phyloP scores from a whole-genome alignment of 2,797 vertebrate genomes.

The Spinibarbus caldwelli region DNA sequence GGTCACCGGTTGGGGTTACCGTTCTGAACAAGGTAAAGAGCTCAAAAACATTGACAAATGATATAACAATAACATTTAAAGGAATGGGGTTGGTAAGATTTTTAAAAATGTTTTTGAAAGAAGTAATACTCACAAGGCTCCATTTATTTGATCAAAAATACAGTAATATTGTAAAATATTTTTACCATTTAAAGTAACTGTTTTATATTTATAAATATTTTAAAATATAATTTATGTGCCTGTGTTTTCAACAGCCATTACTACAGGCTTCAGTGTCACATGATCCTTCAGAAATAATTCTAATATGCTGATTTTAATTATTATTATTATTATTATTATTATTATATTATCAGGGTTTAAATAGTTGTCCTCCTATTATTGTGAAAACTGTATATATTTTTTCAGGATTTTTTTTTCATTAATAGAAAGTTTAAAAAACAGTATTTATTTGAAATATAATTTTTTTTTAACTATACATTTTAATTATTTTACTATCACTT shows the following conservation, averaged over 20 bases:
- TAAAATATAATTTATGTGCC: background rate
- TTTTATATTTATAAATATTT: background rate
- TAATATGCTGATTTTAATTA: background rate
- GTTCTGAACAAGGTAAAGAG: constrained; percentile 83
- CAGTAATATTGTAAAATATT: background rate
- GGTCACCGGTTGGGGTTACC: constrained; percentile 95
- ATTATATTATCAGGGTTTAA: too few species aligned
- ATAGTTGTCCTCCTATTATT: background rate
- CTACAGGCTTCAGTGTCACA: background rate
- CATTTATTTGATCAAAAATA: background rate
- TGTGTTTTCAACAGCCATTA: background rate
- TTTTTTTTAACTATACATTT: too few species aligned
- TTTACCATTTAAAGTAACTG: background rate
- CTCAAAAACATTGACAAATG: background rate
- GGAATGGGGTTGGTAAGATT: background rate
- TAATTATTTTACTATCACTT: too few species aligned
- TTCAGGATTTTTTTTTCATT: too few species aligned
- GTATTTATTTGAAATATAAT: too few species aligned
- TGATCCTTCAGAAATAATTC: background rate
- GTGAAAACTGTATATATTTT: background rate
- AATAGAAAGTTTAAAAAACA: too few species aligned
- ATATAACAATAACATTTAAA: background rate
- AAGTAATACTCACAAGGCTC: background rate
- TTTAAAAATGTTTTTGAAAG: background rate
- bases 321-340: too few species aligned